Evolutionary conservation across 2,888 invertebrate genomes (phyloP), one percentile per base, ranked within the genome.

Genomic region (Rhagium mordax): DNA sequence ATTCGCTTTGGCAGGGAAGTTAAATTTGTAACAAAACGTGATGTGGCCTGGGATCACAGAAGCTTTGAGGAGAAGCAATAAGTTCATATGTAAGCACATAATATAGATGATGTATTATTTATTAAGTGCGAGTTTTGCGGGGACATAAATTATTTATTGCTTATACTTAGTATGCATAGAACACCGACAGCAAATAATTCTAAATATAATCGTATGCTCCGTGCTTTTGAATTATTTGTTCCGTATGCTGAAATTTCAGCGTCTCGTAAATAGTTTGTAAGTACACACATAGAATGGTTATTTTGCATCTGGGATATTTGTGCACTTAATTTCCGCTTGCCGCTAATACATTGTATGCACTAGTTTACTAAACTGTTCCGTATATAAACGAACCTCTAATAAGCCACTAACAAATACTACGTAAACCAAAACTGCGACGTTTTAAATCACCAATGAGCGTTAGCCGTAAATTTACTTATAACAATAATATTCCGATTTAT

Each of bases 371-470:
- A 79, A 77, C 76, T 78, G 80, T 81, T 82, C 81, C 81, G 83
- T 83, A 83, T 83, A 81, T 83, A 82, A 84, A 83, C 78, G 82
- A 80, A 79, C 79, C 80, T 80, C 79, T 82, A 79, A 79, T 81
- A 79, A 67, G 53, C 67, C 67, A 67, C 67, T 41, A 57, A 57
- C 67, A 67, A 67, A 67, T 57, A 55, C 67, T 57, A 57, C 41
- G 67, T 67, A 67, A 57, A 41, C 53, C 67, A 24, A 21, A 57
- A 33, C 41, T 41, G 61, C 47, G 13, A 15, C 27, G 24, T 47
- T 67, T 67, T 47, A 41, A 65, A 55, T 65, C 16, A 65, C 27
- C 24, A 53, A 51, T 65, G 53, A 18, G 20, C 33, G 18, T 55
- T 61, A 29, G 15, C 47, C 41, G 41, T 21, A 61, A 47, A 65